phyloP scores from a whole-genome alignment of 1,140 invertebrate species.

The Sinonovacula constricta region DNA sequence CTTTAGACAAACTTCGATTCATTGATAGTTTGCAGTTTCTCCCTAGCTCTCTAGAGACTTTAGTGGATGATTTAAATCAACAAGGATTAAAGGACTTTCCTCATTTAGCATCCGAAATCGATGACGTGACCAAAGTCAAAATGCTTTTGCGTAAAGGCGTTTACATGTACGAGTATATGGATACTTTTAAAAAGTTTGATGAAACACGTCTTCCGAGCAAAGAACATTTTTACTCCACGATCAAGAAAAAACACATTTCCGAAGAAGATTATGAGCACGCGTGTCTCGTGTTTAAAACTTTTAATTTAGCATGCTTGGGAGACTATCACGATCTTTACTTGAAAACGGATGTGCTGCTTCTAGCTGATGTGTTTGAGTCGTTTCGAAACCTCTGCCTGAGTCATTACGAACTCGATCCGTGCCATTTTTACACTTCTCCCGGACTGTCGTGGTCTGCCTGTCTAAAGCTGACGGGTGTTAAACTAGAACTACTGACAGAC shows the following conservation, averaged over 20 bases:
- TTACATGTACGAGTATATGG: constrained; percentile 46
- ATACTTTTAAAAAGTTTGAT: constrained; percentile 20
- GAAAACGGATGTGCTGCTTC: constrained; percentile 49
- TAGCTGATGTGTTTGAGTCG: constrained; percentile 48
- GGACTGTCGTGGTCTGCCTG: constrained; percentile 59
- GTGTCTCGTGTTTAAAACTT: constrained; percentile 25
- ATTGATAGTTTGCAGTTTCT: constrained; percentile 44
- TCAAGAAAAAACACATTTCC: constrained; percentile 22
- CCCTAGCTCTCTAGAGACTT: constrained; percentile 15
- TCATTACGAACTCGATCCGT: constrained; percentile 38
- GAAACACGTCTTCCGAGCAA: constrained; percentile 8
- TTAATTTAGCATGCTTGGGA: constrained; percentile 9
- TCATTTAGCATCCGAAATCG: constrained; percentile 15
- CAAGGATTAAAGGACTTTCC: constrained; percentile 16
- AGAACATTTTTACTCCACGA: constrained; percentile 20
- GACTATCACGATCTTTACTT: constrained; percentile 52
- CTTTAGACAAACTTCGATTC: constrained; percentile 34
- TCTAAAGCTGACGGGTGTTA: constrained; percentile 60
- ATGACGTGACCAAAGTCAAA: not conserved
- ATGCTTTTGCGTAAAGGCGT: constrained; percentile 42
- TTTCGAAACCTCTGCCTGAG: constrained; percentile 27
- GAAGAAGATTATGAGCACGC: constrained; percentile 48
- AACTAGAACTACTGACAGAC: constrained; percentile 51
- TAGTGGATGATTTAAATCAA: constrained; percentile 27
- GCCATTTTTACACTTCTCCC: constrained; percentile 53